These are phyloP conservation scores for Lacanobia oleracea DNA, from an alignment of 2,888 invertebrate species.

Conservation along the genomic window DNA sequence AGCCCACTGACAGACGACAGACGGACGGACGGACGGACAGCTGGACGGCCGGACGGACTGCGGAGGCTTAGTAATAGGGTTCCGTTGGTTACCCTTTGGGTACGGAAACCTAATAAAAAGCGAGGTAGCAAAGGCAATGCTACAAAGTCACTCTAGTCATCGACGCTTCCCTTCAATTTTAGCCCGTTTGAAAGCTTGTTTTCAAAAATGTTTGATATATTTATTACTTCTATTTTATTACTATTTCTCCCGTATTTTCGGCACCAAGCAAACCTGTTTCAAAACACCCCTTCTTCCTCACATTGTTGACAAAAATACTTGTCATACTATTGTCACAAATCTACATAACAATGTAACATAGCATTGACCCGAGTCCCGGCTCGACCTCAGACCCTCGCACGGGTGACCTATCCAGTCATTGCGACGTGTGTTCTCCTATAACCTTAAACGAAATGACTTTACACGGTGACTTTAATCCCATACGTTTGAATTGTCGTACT, in stretches of 20 bases:
- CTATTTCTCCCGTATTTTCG: not conserved
- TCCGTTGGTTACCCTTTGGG: too few relatives aligned
- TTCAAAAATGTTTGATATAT: too few relatives aligned
- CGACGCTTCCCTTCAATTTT: too few relatives aligned
- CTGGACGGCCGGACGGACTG: too few relatives aligned
- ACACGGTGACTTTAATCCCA: constrained; percentile 16
- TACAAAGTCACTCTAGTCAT: not conserved
- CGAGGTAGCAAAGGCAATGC: not conserved
- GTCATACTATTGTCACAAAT: constrained; percentile 75
- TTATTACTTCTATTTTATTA: too few relatives aligned
- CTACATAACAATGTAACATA: constrained; percentile 86
- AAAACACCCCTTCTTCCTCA: constrained; percentile 38
- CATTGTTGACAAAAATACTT: constrained; percentile 75
- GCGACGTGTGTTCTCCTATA: constrained; percentile 80
- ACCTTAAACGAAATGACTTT: constrained; percentile 69
- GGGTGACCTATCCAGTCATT: constrained; percentile 82
- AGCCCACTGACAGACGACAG: too few relatives aligned
- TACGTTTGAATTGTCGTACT: constrained; percentile 46
- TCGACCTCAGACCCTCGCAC: constrained; percentile 79
- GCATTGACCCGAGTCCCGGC: constrained; percentile 81
- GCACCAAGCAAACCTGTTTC: constrained; percentile 16
- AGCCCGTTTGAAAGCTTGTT: too few relatives aligned
- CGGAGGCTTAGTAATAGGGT: too few relatives aligned
- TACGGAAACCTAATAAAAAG: too few relatives aligned
- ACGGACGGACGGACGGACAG: too few relatives aligned